A percentile compares a stretch with the other conserved stretches of the same genome.
Conservation (phyloP, 2,888 invertebrate genomes). For the Leptarthrus brevirostris region DNA sequence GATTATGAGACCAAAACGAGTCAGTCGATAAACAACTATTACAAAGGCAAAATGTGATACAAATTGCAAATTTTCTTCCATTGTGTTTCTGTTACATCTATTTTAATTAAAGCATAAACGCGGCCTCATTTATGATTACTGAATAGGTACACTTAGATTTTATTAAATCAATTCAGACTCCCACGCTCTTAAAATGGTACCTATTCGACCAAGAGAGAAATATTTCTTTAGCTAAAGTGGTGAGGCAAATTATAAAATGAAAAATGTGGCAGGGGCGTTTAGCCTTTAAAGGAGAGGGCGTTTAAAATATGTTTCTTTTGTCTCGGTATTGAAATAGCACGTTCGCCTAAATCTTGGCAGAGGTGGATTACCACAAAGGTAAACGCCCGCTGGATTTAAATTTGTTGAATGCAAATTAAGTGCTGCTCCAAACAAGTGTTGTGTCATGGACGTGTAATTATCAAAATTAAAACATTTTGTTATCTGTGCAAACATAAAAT, state of each 20-base stretch:
- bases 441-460: constrained; percentile 11
- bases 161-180: constrained; percentile 15
- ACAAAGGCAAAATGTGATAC: too few relatives aligned
- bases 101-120: constrained; percentile 5
- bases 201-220: neutral
- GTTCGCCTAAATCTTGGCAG: neutral
- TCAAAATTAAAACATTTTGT: constrained; percentile 18
- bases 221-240: constrained; percentile 14
- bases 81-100: neutral
- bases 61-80: neutral
- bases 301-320: constrained; percentile 14
- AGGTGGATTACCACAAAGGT: constrained; percentile 26
- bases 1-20: too few relatives aligned
- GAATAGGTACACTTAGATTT: constrained; percentile 16
- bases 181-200: neutral
- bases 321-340: neutral
- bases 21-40: too few relatives aligned
- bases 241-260: constrained; percentile 27
- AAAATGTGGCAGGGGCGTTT: constrained; percentile 12
- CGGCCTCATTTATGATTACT: neutral
- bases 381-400: constrained; percentile 14
- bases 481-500: constrained; percentile 9
- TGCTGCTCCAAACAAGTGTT: neutral
- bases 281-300: neutral
- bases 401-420: neutral